A percentile compares a stretch with the other conserved stretches of the same genome.
phyloP scores from a whole-genome alignment of 2,797 vertebrate species.

The Clarias pachynema region DNA sequence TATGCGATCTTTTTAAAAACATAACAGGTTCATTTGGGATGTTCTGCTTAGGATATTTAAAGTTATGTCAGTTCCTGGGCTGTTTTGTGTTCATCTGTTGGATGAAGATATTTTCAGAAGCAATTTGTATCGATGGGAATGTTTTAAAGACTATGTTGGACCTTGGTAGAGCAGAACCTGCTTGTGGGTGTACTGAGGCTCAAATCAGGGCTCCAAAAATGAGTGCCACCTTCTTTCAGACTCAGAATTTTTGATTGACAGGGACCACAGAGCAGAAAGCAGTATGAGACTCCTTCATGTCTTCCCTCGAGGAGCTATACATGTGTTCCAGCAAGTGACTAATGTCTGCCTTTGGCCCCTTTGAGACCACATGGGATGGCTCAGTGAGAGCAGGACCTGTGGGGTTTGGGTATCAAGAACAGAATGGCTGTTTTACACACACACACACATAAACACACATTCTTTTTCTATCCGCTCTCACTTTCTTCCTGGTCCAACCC shows the following conservation, averaged over 20 bases:
- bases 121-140: background rate
- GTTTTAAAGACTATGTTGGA: background rate
- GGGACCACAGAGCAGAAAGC: constrained; percentile 70
- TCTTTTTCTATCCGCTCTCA: background rate
- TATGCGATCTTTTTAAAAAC: background rate
- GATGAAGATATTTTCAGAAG: background rate
- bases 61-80: background rate
- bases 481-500: constrained; percentile 24
- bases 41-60: background rate
- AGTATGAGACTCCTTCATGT: constrained; percentile 59
- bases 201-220: background rate
- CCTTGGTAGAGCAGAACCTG: background rate
- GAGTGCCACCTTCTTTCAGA: background rate
- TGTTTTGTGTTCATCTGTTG: background rate
- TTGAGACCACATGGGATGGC: constrained; percentile 30
- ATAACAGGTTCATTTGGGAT: background rate
- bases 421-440: constrained; percentile 20
- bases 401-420: constrained; percentile 41
- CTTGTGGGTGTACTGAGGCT: background rate
- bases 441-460: background rate
- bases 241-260: constrained; percentile 66
- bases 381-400: constrained; percentile 12
- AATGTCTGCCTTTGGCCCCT: constrained; percentile 31
- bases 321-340: constrained; percentile 41
- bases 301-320: constrained; percentile 64